Evolutionary conservation across 2,888 invertebrate genomes (phyloP), one percentile per base, ranked within the genome.

Genomic region (Epinotia nisella): DNA sequence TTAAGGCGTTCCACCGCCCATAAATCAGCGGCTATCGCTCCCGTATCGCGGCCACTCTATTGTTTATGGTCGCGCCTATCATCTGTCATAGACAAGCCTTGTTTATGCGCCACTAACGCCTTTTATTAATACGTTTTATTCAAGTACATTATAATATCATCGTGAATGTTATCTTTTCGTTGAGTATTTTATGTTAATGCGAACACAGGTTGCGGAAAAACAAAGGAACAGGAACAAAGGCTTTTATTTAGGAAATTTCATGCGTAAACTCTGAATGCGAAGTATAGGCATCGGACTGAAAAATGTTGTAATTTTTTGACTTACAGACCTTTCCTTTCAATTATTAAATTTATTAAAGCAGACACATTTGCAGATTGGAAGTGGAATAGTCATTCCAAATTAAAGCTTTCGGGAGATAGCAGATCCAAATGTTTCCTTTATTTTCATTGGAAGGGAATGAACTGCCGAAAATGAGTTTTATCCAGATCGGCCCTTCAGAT

Each of bases 21-120:
- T 92, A 90, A 90, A 90, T 92, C 91, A 89, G 78, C 74, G 76
- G 82, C 82, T 91, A 91, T 91, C 91, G 83, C 79, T 75, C 80
- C 75, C 83, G 83, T 88, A 91, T 89, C 90, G 84, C 67, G 73
- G 64, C 81, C 83, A 82, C 81, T 84, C 87, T 81, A 89, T 90
- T 91, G 90, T 91, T 87, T 90, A 87, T 87, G 87, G 85, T 82
- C 81, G 82, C 76, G 78, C 78, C 81, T 84, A 84, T 88, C 89
- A 86, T 90, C 85, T 85, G 89, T 91, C 90, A 90, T 79, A 79
- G 79, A 79, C 80, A 79, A 79, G 76, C 74, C 76, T 76, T 82
- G 78, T 80, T 79, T 81, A 81, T 77, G 76, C 75, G 70, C 77
- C 75, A 75, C 76, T 78, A 76, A 80, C 78, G 78, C 79, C 77